Conservation (phyloP, 35 echinoderm and acorn worm genomes). For the Hemicentrotus pulcherrimus region DNA sequence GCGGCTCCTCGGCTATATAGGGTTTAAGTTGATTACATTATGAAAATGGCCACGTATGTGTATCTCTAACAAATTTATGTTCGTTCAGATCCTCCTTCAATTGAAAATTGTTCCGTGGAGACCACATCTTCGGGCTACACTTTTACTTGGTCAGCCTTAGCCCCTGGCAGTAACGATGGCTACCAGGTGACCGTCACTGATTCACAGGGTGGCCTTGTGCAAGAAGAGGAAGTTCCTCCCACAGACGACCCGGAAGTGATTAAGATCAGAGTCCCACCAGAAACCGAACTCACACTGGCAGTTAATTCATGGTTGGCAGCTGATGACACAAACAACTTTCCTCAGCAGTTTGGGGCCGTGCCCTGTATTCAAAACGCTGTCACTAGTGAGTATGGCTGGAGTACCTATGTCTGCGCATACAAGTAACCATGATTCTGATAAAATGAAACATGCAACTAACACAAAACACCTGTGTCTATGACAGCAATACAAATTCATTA, state of each 20-base stretch:
- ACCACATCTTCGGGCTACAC: neutral
- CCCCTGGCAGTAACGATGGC: neutral
- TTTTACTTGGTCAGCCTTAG: neutral
- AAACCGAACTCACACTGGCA: neutral
- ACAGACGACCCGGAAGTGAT: neutral
- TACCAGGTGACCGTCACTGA: constrained; percentile 13
- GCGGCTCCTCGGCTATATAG: too few relatives aligned
- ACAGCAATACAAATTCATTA: too few relatives aligned
- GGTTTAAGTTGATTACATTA: too few relatives aligned
- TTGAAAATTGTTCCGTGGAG: neutral
- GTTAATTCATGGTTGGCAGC: neutral
- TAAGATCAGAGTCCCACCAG: neutral
- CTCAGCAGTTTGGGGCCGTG: neutral
- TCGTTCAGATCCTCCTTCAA: neutral
- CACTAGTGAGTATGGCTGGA: neutral
- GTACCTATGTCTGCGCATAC: too few relatives aligned
- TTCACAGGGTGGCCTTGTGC: neutral
- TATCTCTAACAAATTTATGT: neutral
- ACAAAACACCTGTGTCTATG: too few relatives aligned
- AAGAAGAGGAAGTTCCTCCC: neutral
- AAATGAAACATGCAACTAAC: too few relatives aligned
- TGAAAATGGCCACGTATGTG: too few relatives aligned
- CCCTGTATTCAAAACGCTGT: neutral
- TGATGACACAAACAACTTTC: neutral
- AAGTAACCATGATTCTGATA: too few relatives aligned